Evolutionary conservation across 2,888 invertebrate species (phyloP), one percentile per base, ranked within the genome.

Genomic region (Sycophila texana): DNA sequence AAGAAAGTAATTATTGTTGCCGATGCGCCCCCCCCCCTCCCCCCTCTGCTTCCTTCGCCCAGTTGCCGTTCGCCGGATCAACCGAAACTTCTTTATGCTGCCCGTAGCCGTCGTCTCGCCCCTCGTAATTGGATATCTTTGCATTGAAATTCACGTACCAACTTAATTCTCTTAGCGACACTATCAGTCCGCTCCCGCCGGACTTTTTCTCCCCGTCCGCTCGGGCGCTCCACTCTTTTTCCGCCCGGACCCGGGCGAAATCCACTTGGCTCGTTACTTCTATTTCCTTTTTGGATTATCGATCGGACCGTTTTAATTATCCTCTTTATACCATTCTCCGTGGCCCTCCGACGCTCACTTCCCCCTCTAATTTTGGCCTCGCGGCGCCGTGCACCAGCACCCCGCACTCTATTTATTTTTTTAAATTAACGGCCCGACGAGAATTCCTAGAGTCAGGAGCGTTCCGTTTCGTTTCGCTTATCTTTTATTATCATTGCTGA

Each of bases 61-160:
- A n/a, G 63, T 68, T 67, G 53, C 70, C 47, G 53, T 53, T 51
- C 49, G 20, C 13, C 55, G 75, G 79, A 82, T 81, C 71, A 78
- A 61, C 67, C 53, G 70, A 71, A 65, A 79, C 18, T 74, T 74
- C 74, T 68, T 68, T 61, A 16, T 49, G 67, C 74, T 68, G 60
- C 66, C 72, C 79, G 53, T 71, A 49, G 72, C 20, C 75, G 58
- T 58, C 55, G 53, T 63, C 47, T 4, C 49, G 4, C 53, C 51
- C 22, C 60, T 65, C 51, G 79, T 83, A 83, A 83, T 83, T 83
- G 76, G 80, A 83, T 83, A 81, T 82, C 77, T 77, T 74, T 67
- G 70, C 79, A 81, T 83, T 82, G 80, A 81, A 82, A 82, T 83
- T 81, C 82, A 79, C 74, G 61, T 66, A 72, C 72, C 63, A 77